Evolutionary conservation across 1,140 invertebrate genomes (phyloP).

Genomic region (Lepidostoma basale): DNA sequence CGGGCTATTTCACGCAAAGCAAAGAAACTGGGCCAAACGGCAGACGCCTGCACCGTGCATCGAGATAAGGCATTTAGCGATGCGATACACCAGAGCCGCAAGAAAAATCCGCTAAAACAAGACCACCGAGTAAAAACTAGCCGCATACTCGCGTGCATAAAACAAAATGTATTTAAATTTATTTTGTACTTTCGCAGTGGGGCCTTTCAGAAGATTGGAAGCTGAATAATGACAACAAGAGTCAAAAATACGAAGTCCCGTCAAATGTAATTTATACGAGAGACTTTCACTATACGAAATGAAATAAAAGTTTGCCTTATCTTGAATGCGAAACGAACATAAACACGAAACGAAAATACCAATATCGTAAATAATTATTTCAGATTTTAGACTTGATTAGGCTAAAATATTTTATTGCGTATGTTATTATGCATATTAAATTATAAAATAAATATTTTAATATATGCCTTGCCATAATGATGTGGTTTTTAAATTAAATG

Average conservation of each 20-base stretch:
- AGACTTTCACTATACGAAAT: slow-evolving; percentile 23
- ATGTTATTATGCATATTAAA: too few species aligned
- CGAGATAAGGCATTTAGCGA: slow-evolving; percentile 30
- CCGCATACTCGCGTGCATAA: too few species aligned
- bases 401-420: too few species aligned
- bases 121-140: not conserved
- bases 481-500: too few species aligned
- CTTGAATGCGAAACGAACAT: not conserved
- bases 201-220: too few species aligned
- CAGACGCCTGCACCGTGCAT: slow-evolving; percentile 17
- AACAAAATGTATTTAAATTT: too few species aligned
- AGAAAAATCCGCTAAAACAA: not conserved
- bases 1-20: slow-evolving; percentile 44
- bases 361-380: too few species aligned
- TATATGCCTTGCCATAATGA: too few species aligned
- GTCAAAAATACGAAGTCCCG: slow-evolving; percentile 15
- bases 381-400: too few species aligned
- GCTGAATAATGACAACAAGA: not conserved
- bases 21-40: slow-evolving; percentile 38
- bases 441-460: too few species aligned
- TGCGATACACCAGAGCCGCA: not conserved
- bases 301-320: not conserved
- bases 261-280: slow-evolving; percentile 20
- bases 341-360: too few species aligned
- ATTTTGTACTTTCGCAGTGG: too few species aligned